Conservation (phyloP, 2,113 vertebrate genomes). For the Heterocephalus glaber region DNA sequence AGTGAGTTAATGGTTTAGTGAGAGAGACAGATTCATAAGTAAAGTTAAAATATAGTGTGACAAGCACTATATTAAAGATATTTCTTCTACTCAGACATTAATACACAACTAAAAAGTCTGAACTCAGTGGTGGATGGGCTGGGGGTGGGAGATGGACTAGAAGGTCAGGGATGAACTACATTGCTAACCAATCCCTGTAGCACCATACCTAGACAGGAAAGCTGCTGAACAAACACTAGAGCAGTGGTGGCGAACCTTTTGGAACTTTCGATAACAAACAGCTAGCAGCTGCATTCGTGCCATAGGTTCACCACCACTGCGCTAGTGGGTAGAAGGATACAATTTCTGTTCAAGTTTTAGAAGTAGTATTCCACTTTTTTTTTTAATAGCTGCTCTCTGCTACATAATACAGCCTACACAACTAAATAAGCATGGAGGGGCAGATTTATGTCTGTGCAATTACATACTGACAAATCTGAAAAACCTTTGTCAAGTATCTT, state of each 20-base stretch:
- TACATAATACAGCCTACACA: background rate
- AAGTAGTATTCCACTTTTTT: background rate
- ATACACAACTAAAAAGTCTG: background rate
- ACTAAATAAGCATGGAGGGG: background rate
- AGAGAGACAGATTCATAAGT: background rate
- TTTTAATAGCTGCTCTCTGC: too few relatives aligned
- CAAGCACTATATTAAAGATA: background rate
- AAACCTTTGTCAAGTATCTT: background rate
- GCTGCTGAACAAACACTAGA: background rate
- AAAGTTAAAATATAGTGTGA: background rate
- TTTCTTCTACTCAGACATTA: background rate
- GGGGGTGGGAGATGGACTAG: background rate
- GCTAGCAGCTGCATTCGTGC: fast-evolving
- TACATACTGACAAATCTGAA: background rate
- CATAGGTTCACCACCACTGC: background rate
- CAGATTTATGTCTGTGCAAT: background rate
- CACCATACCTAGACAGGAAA: fast-evolving
- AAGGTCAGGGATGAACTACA: fast-evolving
- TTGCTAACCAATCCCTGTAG: background rate
- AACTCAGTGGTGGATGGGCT: too few relatives aligned
- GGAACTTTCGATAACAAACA: background rate
- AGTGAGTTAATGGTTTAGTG: background rate
- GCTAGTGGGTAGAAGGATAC: background rate
- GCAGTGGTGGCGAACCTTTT: background rate
- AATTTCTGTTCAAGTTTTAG: background rate